Evolutionary conservation across 2,797 vertebrate genomes (phyloP).

Genomic region (Poeciliopsis paucimaculata): DNA sequence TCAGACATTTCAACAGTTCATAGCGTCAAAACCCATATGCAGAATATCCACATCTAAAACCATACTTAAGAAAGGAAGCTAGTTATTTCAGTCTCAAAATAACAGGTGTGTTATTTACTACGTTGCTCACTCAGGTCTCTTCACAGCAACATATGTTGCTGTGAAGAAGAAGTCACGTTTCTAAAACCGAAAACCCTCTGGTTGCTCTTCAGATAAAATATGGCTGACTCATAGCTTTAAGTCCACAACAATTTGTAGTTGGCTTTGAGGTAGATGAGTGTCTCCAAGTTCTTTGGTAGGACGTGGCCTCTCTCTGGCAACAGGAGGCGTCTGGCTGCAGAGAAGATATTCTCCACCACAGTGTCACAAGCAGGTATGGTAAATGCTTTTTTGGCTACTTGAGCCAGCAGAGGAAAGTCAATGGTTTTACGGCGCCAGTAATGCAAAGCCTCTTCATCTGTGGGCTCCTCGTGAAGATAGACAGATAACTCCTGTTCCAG

Average conservation of each 20-base stretch:
- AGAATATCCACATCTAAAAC: slow-evolving; percentile 29
- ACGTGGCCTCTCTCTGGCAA: slow-evolving; percentile 69
- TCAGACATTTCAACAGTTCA: slow-evolving; percentile 31
- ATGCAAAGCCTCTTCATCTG: slow-evolving; percentile 84
- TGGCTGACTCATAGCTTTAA: slow-evolving; percentile 45
- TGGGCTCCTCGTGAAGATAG: slow-evolving; percentile 84
- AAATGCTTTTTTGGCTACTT: slow-evolving; percentile 83
- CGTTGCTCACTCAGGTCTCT: slow-evolving; percentile 25
- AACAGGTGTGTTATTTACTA: slow-evolving; percentile 29
- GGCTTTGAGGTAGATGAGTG: slow-evolving; percentile 85
- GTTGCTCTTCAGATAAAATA: slow-evolving; percentile 26
- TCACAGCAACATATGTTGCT: slow-evolving; percentile 34
- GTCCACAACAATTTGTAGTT: slow-evolving; percentile 83
- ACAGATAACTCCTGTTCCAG: slow-evolving; percentile 81
- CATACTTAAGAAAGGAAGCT: slow-evolving; percentile 20
- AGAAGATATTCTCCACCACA: slow-evolving; percentile 80
- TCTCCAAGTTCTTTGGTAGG: slow-evolving; percentile 84
- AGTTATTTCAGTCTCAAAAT: slow-evolving; percentile 23
- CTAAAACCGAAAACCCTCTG: slow-evolving; percentile 32
- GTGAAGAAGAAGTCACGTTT: slow-evolving; percentile 29
- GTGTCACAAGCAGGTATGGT: slow-evolving; percentile 82
- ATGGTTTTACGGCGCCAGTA: slow-evolving; percentile 85
- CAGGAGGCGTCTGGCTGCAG: slow-evolving; percentile 66
- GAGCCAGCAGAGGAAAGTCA: slow-evolving; percentile 83
- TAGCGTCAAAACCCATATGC: slow-evolving; percentile 28